phyloP scores from a whole-genome alignment of 2,888 invertebrate species.

The Yponomeuta malinellus region DNA sequence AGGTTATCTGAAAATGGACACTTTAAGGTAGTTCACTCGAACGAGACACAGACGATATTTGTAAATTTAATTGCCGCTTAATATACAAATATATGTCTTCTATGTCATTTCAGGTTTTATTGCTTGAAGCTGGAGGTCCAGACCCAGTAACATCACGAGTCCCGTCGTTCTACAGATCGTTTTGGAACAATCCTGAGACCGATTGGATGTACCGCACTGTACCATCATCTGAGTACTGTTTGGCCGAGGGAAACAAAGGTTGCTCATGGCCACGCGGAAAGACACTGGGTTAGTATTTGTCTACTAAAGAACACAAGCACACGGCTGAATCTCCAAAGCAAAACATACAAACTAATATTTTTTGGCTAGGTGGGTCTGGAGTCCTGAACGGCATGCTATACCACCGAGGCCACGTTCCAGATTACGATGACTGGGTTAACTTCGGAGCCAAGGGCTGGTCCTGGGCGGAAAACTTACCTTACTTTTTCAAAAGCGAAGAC shows the following conservation, averaged over 20 bases:
- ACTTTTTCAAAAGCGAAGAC: conserved; percentile 74
- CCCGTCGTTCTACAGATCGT: conserved; percentile 14
- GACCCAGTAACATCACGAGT: conserved; percentile 13
- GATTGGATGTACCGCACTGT: conserved; percentile 71
- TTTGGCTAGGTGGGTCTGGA: conserved; percentile 70
- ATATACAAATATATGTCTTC: not conserved
- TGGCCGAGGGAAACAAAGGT: conserved; percentile 53
- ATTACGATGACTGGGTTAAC: conserved; percentile 79
- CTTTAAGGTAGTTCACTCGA: conserved; percentile 46
- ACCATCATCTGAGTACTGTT: conserved; percentile 59
- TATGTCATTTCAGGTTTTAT: conserved; percentile 14
- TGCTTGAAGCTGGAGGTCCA: conserved; percentile 67
- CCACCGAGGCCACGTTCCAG: conserved; percentile 77
- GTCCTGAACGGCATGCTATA: conserved; percentile 84
- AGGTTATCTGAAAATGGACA: conserved; percentile 64
- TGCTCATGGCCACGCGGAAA: conserved; percentile 78
- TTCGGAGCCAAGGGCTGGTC: conserved; percentile 79
- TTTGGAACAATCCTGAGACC: conserved; percentile 11
- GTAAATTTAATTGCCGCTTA: not conserved
- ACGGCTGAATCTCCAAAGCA: too few species aligned
- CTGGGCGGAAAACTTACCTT: conserved; percentile 78
- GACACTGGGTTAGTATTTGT: conserved; percentile 59
- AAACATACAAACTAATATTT: not conserved
- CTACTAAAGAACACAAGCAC: not conserved
- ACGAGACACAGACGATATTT: not conserved